Conservation (phyloP, 2,113 vertebrate species). For the Urocitellus parryii region DNA sequence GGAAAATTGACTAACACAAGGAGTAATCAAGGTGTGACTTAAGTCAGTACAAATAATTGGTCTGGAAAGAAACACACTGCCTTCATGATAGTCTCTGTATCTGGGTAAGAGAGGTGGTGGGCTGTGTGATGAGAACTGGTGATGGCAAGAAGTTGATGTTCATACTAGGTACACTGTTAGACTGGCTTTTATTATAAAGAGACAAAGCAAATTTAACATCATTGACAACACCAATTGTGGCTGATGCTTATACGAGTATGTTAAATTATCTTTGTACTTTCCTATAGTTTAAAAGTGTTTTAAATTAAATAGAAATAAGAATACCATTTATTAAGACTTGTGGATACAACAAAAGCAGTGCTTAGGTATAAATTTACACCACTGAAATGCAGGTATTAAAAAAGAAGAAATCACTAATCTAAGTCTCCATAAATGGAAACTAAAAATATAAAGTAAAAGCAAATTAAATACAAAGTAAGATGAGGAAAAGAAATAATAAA, state of each 20-base stretch:
- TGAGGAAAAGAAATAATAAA: constrained; percentile 36
- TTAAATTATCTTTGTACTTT: constrained; percentile 32
- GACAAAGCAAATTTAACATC: neutral
- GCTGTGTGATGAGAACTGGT: neutral
- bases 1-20: too few relatives aligned
- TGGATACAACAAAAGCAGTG: neutral
- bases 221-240: neutral
- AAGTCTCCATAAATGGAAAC: neutral
- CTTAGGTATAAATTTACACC: neutral
- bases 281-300: neutral
- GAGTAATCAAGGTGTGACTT: neutral
- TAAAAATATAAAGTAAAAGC: neutral
- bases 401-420: constrained; percentile 26
- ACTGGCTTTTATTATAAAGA: neutral
- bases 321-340: neutral
- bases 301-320: constrained; percentile 3
- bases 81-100: neutral
- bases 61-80: neutral
- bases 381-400: neutral
- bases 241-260: neutral
- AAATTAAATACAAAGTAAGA: neutral
- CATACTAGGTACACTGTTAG: neutral
- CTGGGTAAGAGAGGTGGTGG: neutral
- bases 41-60: neutral
- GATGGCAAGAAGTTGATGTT: neutral